Percentiles rank a stretch among this genome's conserved stretches.
Conservation (phyloP, 1,140 invertebrate genomes). For the Melipona quadrifasciata region DNA sequence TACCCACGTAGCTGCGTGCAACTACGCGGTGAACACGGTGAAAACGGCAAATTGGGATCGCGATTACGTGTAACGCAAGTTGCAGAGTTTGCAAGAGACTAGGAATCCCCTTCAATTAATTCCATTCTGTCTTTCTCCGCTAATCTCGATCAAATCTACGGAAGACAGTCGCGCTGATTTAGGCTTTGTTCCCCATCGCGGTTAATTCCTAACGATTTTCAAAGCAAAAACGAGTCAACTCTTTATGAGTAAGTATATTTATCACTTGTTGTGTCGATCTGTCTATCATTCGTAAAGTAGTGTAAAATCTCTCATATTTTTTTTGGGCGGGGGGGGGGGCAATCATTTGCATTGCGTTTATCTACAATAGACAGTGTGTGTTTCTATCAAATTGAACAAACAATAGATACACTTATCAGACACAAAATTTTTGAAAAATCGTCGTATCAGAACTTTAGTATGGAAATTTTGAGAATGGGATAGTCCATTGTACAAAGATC, state of each 20-base stretch:
- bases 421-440: too few relatives aligned
- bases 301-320: too few relatives aligned
- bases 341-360: too few relatives aligned
- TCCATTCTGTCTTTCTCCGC: constrained; percentile 32
- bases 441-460: neutral
- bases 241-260: too few relatives aligned
- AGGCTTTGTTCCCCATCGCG: neutral
- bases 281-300: too few relatives aligned
- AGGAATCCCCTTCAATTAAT: constrained; percentile 38
- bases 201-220: neutral
- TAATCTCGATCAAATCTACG: constrained; percentile 6
- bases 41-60: constrained; percentile 65
- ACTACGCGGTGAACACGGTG: constrained; percentile 61
- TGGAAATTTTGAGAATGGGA: neutral
- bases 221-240: neutral
- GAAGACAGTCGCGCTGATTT: constrained; percentile 7
- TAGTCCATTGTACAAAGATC: too few relatives aligned
- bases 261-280: too few relatives aligned
- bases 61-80: constrained; percentile 60
- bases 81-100: constrained; percentile 57
- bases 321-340: too few relatives aligned
- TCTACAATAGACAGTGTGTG: too few relatives aligned
- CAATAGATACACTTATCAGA: too few relatives aligned
- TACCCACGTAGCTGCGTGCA: constrained; percentile 61
- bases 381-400: too few relatives aligned